Evolutionary conservation across 2,113 vertebrate genomes (phyloP), one percentile per base, ranked within the genome.

Genomic region (Megaceryle torquata): DNA sequence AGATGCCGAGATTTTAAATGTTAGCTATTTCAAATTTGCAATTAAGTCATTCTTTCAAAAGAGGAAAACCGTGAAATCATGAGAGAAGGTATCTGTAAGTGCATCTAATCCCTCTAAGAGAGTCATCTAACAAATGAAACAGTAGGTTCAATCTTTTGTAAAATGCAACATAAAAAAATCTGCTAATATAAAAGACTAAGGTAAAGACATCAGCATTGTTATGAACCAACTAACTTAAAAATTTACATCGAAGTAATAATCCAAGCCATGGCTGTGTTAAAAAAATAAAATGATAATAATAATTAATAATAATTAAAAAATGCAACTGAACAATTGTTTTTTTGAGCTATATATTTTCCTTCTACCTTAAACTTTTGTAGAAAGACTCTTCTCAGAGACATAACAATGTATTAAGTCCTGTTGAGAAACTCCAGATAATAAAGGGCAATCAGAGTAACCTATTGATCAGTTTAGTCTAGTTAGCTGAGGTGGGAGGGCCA

Each of bases 321-420:
- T 13, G 10, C 39, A 41, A 10, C 2, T 0, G 0, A 78, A 64
- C 59, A 75, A 41, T 46, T 41, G 46, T 16, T 29, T 33, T 31
- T 46, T 77, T 68, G 31, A 7, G 76, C 15, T 46, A 0, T 11
- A 28, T 4, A 17, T 82, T 79, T 82, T 79, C 54, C 8, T 68
- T 87, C 54, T 79, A 39, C 48, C 28, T 91, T 80, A 54, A 50
- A 25, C 12, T 64, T 64, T 60, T 51, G 16, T 33, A 37, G 71
- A 85, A 86, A 80, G 3, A 28, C 15, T 61, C 12, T 71, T 64
- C 68, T 72, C 69, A 78, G 57, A 48, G 21, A 56, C 29, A 31
- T 29, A 53, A 53, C 5, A 56, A 57, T 39, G 12, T 21, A 88
- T 21, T 37, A 50, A 65, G 64, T 64, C 33, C 4, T 7, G 8